phyloP scores from a whole-genome alignment of 2,888 invertebrate species.

The Zootermopsis nevadensis region DNA sequence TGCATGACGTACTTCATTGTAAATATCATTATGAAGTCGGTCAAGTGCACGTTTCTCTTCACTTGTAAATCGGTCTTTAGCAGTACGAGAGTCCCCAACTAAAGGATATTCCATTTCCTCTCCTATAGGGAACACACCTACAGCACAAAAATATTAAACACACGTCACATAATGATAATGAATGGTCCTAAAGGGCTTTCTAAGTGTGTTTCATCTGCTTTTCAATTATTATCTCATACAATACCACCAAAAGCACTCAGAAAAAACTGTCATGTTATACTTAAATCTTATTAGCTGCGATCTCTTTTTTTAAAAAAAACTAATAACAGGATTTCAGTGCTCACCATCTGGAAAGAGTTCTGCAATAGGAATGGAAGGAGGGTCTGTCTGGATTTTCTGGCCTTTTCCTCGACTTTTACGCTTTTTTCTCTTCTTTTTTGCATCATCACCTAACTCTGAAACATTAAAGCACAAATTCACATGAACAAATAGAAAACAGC shows the following conservation, averaged over 20 bases:
- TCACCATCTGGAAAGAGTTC: slow-evolving; percentile 86
- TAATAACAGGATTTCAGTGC: slow-evolving; percentile 47
- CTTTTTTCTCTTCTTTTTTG: slow-evolving; percentile 57
- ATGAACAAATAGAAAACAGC: no score
- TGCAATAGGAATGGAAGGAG: slow-evolving; percentile 87
- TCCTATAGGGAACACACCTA: slow-evolving; percentile 84
- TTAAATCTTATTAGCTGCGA: background rate
- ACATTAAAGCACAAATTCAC: background rate
- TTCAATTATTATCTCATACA: no score
- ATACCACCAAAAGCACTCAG: no score
- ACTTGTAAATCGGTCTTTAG: slow-evolving; percentile 85
- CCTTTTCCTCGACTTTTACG: slow-evolving; percentile 61
- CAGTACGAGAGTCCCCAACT: slow-evolving; percentile 83
- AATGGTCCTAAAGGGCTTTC: no score
- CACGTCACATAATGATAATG: background rate
- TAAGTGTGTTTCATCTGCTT: no score
- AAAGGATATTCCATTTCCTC: slow-evolving; percentile 87
- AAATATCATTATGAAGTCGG: slow-evolving; percentile 90
- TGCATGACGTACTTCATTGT: slow-evolving; percentile 93
- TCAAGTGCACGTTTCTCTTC: slow-evolving; percentile 93
- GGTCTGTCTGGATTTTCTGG: slow-evolving; percentile 76
- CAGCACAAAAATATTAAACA: background rate
- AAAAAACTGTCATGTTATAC: no score
- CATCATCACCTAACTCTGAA: slow-evolving; percentile 49
- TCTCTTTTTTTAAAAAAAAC: background rate